These are phyloP conservation scores for Cheilosia vernalis DNA, from an alignment of 2,888 invertebrate genomes.

Conservation along the genomic window DNA sequence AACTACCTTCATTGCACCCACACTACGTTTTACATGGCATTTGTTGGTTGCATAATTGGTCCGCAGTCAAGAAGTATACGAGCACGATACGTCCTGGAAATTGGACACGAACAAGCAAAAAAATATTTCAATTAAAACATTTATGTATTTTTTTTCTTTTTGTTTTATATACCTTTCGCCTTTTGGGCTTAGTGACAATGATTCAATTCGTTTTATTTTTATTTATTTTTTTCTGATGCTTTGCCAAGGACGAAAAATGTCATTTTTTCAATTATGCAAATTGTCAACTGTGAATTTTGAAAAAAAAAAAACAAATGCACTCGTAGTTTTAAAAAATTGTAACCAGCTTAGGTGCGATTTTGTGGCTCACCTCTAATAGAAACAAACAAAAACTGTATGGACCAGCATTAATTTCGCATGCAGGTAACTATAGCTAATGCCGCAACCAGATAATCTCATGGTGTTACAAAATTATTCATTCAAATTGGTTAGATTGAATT, in stretches of 20 bases:
- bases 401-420: slow-evolving; percentile 25
- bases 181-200: slow-evolving; percentile 56
- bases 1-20: slow-evolving; percentile 38
- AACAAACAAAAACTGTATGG: not conserved
- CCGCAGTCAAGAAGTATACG: slow-evolving; percentile 12
- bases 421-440: not conserved
- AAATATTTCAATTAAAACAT: slow-evolving; percentile 48
- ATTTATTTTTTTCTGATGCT: not conserved
- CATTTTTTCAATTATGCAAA: slow-evolving; percentile 14
- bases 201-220: slow-evolving; percentile 15
- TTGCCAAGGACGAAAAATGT: slow-evolving; percentile 1
- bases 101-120: not conserved
- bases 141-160: not conserved
- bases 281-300: slow-evolving; percentile 30
- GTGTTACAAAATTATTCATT: slow-evolving; percentile 41
- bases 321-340: slow-evolving; percentile 24
- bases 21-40: slow-evolving; percentile 29
- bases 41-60: slow-evolving; percentile 61
- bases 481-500: slow-evolving; percentile 46
- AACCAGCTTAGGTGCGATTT: slow-evolving; percentile 1
- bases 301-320: slow-evolving; percentile 28
- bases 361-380: slow-evolving; percentile 8
- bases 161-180: not conserved
- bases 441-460: not conserved
- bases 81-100: slow-evolving; percentile 20